Evolutionary conservation across 2,888 invertebrate species (phyloP).

Genomic region (Napeogenes inachia): DNA sequence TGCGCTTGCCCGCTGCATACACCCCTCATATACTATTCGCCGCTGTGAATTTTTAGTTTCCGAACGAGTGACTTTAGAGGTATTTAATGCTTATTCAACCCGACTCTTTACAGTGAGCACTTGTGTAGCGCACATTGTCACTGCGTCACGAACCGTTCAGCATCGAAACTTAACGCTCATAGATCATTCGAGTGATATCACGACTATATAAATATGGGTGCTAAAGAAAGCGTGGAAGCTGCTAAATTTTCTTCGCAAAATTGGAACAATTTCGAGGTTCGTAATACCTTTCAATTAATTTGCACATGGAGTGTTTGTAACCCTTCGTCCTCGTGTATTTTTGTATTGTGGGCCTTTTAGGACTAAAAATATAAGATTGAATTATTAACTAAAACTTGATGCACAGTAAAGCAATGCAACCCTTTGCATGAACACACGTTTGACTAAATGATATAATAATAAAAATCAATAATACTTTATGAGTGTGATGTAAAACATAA

Average conservation of each 20-base stretch:
- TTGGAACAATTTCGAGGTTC: slow-evolving; percentile 89
- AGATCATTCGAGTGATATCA: slow-evolving; percentile 72
- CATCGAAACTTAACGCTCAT: slow-evolving; percentile 69
- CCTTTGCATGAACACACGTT: slow-evolving; percentile 63
- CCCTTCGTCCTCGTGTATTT: slow-evolving; percentile 66
- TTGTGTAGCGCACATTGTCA: slow-evolving; percentile 63
- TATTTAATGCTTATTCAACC: slow-evolving; percentile 68
- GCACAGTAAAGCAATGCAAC: slow-evolving; percentile 56
- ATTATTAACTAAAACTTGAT: slow-evolving; percentile 49
- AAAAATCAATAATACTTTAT: background rate
- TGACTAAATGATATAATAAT: slow-evolving; percentile 35
- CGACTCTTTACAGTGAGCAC: slow-evolving; percentile 61
- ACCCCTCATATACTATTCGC: slow-evolving; percentile 70
- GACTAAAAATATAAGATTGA: slow-evolving; percentile 41
- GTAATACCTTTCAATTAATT: slow-evolving; percentile 73
- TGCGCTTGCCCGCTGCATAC: slow-evolving; percentile 58
- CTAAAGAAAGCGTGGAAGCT: slow-evolving; percentile 89
- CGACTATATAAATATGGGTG: slow-evolving; percentile 82
- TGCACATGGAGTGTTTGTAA: slow-evolving; percentile 76
- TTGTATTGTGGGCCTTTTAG: slow-evolving; percentile 42
- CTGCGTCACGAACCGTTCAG: slow-evolving; percentile 66
- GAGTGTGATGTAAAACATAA: background rate
- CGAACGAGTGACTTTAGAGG: slow-evolving; percentile 67
- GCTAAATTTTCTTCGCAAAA: slow-evolving; percentile 88
- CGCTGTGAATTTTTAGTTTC: slow-evolving; percentile 71